Conservation (phyloP, 2,888 invertebrate genomes). For the Xanthorhoe designata region DNA sequence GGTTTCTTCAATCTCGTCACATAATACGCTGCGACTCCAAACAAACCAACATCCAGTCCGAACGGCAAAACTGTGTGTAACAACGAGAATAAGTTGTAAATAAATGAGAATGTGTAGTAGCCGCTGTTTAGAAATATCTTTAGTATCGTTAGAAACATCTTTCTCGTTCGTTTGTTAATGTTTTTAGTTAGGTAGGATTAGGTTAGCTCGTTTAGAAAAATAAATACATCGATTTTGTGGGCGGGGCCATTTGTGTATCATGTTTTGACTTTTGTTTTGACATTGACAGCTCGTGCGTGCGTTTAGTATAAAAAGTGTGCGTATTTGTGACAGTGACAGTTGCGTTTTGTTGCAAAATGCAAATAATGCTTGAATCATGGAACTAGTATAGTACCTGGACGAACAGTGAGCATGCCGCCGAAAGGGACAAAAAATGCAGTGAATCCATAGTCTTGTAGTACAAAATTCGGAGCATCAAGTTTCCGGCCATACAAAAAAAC, state of each 20-base stretch:
- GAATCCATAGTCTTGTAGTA: no score
- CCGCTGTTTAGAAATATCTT: conserved; percentile 58
- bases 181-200: conserved; percentile 56
- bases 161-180: conserved; percentile 66
- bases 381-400: no score
- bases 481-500: no score
- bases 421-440: no score
- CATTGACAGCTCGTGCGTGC: conserved; percentile 44
- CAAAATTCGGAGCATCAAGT: no score
- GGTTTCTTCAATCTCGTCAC: conserved; percentile 71
- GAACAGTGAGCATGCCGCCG: no score
- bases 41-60: conserved; percentile 70
- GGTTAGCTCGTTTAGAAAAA: conserved; percentile 58
- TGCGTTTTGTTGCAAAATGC: not conserved
- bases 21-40: conserved; percentile 70
- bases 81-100: conserved; percentile 61
- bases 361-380: no score
- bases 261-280: no score
- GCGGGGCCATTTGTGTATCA: conserved; percentile 48
- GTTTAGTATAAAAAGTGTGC: not conserved
- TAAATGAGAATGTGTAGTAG: conserved; percentile 57
- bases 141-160: conserved; percentile 68
- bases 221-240: conserved; percentile 59
- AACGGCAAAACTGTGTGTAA: conserved; percentile 74
- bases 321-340: not conserved